A percentile compares a stretch with the other conserved stretches of the same genome.
These are phyloP conservation scores for Drosophila meridionalis DNA, from an alignment of 2,888 invertebrate species.

Conservation along the genomic window DNA sequence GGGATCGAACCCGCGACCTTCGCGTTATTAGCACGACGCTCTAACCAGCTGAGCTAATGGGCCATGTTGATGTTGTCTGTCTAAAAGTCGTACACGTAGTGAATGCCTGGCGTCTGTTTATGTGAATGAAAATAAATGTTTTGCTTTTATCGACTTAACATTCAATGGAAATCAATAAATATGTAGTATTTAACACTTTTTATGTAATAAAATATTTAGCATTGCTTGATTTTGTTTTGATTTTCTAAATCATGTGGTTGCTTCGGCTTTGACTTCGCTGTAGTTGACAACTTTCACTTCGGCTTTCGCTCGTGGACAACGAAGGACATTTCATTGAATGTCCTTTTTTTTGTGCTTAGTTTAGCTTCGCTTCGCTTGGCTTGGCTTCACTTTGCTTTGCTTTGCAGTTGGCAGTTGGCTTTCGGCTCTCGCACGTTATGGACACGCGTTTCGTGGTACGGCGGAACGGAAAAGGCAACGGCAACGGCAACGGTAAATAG, in stretches of 20 bases:
- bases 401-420: constrained; percentile 58
- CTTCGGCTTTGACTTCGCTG: neutral
- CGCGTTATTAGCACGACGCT: constrained; percentile 79
- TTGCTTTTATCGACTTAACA: constrained; percentile 21
- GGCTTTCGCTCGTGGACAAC: constrained; percentile 33
- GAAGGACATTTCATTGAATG: constrained; percentile 49
- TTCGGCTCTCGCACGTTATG: constrained; percentile 72
- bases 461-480: neutral
- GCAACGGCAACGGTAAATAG: neutral
- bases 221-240: neutral
- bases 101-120: neutral
- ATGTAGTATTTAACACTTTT: neutral
- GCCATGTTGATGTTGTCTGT: neutral
- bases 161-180: constrained; percentile 23
- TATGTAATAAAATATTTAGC: neutral
- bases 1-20: constrained; percentile 79
- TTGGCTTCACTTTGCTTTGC: constrained; percentile 9
- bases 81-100: neutral
- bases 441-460: constrained; percentile 37
- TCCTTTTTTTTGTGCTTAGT: constrained; percentile 33
- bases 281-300: constrained; percentile 46
- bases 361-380: constrained; percentile 55
- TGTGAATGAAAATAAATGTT: neutral
- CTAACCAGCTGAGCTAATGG: constrained; percentile 80
- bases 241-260: constrained; percentile 26